Conservation (phyloP, 2,888 invertebrate genomes). For the Tetanocera ferruginea region DNA sequence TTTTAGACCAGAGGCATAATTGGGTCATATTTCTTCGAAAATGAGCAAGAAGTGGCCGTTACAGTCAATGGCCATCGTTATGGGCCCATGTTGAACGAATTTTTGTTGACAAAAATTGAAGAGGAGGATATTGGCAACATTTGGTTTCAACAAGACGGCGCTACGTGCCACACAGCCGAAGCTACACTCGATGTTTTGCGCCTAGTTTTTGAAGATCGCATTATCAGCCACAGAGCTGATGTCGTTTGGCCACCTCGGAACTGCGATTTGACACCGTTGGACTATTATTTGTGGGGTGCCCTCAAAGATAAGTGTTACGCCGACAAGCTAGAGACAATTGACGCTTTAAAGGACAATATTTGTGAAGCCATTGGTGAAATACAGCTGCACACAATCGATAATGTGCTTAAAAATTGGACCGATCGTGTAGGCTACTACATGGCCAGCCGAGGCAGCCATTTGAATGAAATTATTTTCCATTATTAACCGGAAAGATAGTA, state of each 20-base stretch:
- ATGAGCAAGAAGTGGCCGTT: constrained; percentile 3
- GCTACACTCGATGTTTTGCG: no score
- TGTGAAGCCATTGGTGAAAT: constrained; percentile 39
- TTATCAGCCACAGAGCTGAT: constrained; percentile 43
- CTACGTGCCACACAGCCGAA: constrained; percentile 40
- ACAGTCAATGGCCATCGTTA: constrained; percentile 27
- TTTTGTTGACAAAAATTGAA: no score
- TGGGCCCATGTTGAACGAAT: neutral
- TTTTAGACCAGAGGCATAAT: constrained; percentile 9
- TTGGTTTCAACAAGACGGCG: constrained; percentile 40
- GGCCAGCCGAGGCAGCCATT: no score
- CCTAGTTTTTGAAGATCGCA: constrained; percentile 35
- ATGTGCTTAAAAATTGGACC: constrained; percentile 13
- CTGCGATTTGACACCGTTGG: constrained; percentile 41
- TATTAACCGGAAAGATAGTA: no score
- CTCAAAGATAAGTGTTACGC: constrained; percentile 41
- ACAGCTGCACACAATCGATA: constrained; percentile 39
- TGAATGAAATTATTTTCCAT: no score
- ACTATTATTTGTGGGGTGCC: constrained; percentile 36
- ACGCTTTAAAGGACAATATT: constrained; percentile 37
- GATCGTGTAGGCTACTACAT: no score
- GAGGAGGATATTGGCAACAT: no score
- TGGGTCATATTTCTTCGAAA: no score
- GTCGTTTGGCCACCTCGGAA: constrained; percentile 43
- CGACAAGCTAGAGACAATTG: constrained; percentile 40